Conservation (phyloP, 2,797 vertebrate species). For the Luscinia megarhynchos region DNA sequence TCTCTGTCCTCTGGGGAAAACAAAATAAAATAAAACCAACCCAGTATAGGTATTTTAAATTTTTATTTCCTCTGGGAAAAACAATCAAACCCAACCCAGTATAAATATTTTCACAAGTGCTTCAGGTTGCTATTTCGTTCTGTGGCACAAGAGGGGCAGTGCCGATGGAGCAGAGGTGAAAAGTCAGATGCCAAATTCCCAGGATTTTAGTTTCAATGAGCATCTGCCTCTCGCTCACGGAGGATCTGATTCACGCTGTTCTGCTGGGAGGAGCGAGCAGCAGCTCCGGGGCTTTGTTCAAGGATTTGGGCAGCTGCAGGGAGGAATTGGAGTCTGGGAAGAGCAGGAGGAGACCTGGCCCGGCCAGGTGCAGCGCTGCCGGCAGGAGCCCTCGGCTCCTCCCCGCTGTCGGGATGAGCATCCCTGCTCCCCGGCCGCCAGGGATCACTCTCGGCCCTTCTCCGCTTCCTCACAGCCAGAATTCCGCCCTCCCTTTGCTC, state of each 20-base stretch:
- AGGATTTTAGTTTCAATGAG: neutral
- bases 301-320: neutral
- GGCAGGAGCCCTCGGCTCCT: neutral
- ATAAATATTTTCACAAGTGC: neutral
- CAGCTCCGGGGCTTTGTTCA: neutral
- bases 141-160: neutral
- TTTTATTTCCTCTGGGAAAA: neutral
- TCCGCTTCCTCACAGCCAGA: neutral
- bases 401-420: neutral
- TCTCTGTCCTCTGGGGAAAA: neutral
- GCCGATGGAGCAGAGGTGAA: neutral
- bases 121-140: accelerated
- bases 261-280: neutral
- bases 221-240: accelerated
- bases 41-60: neutral
- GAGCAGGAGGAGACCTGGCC: neutral
- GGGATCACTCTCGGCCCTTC: neutral
- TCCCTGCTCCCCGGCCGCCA: neutral
- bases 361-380: neutral
- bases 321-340: no score
- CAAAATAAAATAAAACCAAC: neutral
- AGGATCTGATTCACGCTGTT: neutral
- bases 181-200: neutral
- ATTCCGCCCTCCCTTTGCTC: no score
- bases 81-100: neutral